Percentiles rank a stretch among this genome's conserved stretches.
Conservation (phyloP, 2,888 invertebrate genomes). For the Agonopterix alstromeriana region DNA sequence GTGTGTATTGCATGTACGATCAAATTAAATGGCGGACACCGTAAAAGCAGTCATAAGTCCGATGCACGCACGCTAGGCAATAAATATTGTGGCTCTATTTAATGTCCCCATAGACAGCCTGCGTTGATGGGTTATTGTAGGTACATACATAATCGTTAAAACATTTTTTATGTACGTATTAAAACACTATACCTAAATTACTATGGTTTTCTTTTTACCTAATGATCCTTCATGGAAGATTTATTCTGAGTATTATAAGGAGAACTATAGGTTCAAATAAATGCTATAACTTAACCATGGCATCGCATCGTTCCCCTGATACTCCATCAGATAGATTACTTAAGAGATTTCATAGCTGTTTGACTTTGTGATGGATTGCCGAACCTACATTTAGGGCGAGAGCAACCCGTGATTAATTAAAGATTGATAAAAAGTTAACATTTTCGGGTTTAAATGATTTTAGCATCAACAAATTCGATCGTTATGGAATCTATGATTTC, state of each 20-base stretch:
- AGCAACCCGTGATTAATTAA: conserved; percentile 25
- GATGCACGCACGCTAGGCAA: conserved; percentile 52
- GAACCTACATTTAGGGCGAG: conserved; percentile 18
- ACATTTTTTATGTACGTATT: neutral
- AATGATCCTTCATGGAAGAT: too few relatives aligned
- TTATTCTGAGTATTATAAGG: neutral
- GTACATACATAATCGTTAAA: conserved; percentile 27
- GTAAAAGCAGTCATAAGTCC: conserved; percentile 56
- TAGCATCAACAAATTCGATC: too few relatives aligned
- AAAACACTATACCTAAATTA: too few relatives aligned
- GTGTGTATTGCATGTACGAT: conserved; percentile 55
- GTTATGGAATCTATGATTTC: too few relatives aligned
- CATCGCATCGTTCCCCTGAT: neutral
- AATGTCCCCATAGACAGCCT: conserved; percentile 34
- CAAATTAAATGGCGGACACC: conserved; percentile 63
- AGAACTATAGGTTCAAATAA: neutral
- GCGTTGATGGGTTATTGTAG: conserved; percentile 35
- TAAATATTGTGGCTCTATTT: conserved; percentile 49
- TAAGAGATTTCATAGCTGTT: conserved; percentile 41
- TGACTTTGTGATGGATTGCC: conserved; percentile 43
- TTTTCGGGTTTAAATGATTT: too few relatives aligned
- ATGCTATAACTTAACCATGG: neutral
- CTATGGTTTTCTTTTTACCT: too few relatives aligned
- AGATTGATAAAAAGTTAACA: conserved; percentile 6
- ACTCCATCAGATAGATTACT: conserved; percentile 29